These are phyloP conservation scores for Lytechinus variegatus DNA, from an alignment of 35 echinoderm and acorn worm genomes.

Conservation along the genomic window DNA sequence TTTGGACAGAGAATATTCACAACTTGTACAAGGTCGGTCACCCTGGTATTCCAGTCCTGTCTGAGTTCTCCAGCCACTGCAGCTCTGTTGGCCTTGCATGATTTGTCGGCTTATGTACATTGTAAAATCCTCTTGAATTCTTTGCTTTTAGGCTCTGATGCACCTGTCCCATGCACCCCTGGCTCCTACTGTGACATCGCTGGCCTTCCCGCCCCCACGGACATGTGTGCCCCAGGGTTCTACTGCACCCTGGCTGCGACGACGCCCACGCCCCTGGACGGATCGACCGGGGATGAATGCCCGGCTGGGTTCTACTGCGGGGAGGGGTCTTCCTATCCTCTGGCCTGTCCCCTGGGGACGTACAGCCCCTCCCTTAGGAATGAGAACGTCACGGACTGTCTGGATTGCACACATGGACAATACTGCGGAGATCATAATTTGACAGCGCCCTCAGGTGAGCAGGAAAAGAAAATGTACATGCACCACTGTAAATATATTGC, in stretches of 20 bases:
- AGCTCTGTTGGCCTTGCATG: no score
- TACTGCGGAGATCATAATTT: constrained; percentile 96
- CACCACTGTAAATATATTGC: no score
- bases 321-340: constrained; percentile 77
- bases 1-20: no score
- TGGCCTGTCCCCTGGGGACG: constrained; percentile 79
- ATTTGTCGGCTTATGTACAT: no score
- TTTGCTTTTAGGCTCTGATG: constrained; percentile 72
- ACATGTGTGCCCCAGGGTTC: constrained; percentile 74
- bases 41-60: no score
- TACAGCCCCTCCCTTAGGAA: constrained; percentile 79
- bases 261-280: constrained; percentile 81
- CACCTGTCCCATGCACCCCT: constrained; percentile 79
- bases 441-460: constrained; percentile 81
- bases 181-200: constrained; percentile 86
- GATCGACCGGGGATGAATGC: constrained; percentile 79
- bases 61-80: no score
- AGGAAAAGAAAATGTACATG: background rate
- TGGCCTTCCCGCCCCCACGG: constrained; percentile 74
- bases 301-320: constrained; percentile 92
- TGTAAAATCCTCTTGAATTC: background rate
- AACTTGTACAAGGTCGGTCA: no score
- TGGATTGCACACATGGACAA: constrained; percentile 76
- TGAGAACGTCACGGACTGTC: constrained; percentile 81
- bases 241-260: constrained; percentile 84